Evolutionary conservation across 2,888 invertebrate species (phyloP).

Genomic region (Hofmannophila pseudospretella): DNA sequence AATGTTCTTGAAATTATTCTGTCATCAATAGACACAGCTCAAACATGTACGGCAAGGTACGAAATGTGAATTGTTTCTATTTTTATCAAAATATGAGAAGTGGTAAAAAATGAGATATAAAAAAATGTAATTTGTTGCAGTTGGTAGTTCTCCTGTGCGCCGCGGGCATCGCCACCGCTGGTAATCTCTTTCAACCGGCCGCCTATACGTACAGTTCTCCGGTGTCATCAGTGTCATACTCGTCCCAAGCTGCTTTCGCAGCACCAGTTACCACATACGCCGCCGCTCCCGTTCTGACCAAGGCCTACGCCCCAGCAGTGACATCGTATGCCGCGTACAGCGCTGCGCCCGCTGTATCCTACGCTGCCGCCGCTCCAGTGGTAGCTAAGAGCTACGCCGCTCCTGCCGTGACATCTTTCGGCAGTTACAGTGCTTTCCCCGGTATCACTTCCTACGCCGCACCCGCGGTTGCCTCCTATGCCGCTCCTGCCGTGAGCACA

Average conservation of each 20-base stretch:
- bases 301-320: constrained; percentile 32
- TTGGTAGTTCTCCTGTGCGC: constrained; percentile 72
- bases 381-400: constrained; percentile 6
- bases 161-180: constrained; percentile 79
- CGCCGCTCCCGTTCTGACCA: constrained; percentile 42
- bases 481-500: constrained; percentile 19
- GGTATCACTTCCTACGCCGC: not conserved
- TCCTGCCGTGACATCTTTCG: constrained; percentile 14
- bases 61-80: not conserved
- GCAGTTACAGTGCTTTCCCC: constrained; percentile 36
- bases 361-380: constrained; percentile 24
- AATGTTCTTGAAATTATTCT: constrained; percentile 48
- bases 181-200: constrained; percentile 63
- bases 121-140: not conserved
- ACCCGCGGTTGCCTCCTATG: constrained; percentile 24
- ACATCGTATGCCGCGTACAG: constrained; percentile 15
- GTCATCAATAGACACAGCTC: constrained; percentile 36
- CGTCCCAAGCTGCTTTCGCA: constrained; percentile 20
- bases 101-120: not conserved
- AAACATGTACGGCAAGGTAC: constrained; percentile 62
- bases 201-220: constrained; percentile 71
- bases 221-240: constrained; percentile 26
- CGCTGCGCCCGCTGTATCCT: constrained; percentile 18
- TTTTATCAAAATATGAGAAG: not conserved
- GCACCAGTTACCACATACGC: constrained; percentile 46